Conservation (phyloP, 2,888 invertebrate species). For the Ophraella communa region DNA sequence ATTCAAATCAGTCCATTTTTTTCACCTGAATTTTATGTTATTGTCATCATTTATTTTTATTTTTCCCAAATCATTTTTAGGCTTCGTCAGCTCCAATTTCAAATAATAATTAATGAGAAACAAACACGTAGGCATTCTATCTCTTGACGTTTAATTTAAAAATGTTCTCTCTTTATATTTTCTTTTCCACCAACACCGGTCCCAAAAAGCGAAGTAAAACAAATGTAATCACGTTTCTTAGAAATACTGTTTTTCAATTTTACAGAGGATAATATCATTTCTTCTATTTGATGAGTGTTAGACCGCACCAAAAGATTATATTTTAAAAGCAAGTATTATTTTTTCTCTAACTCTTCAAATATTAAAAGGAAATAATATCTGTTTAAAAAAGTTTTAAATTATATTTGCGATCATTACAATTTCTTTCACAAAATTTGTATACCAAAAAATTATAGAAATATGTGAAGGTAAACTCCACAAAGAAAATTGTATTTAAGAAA, state of each 20-base stretch:
- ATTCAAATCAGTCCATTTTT: background rate
- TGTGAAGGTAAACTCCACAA: too few relatives aligned
- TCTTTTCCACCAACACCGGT: background rate
- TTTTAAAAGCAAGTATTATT: background rate
- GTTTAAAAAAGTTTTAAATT: background rate
- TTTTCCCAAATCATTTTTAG: background rate
- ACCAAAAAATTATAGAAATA: too few relatives aligned
- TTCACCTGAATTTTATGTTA: background rate
- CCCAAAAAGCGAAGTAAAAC: background rate
- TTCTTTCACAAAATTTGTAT: too few relatives aligned
- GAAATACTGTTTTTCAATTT: slow-evolving; percentile 6
- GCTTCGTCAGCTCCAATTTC: background rate
- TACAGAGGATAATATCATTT: background rate
- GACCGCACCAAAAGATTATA: background rate
- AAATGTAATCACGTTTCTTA: slow-evolving; percentile 4
- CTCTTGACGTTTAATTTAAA: background rate
- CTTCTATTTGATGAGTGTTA: too few relatives aligned
- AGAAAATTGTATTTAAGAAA: too few relatives aligned
- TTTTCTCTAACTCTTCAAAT: too few relatives aligned
- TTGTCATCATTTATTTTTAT: background rate
- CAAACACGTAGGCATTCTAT: slow-evolving; percentile 1
- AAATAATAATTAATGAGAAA: background rate
- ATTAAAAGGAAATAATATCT: background rate
- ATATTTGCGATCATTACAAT: too few relatives aligned
- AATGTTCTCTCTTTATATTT: background rate